Evolutionary conservation across 1,140 invertebrate genomes (phyloP), one percentile per base, ranked within the genome.

Genomic region (Pseudomyrmex pallidus): DNA sequence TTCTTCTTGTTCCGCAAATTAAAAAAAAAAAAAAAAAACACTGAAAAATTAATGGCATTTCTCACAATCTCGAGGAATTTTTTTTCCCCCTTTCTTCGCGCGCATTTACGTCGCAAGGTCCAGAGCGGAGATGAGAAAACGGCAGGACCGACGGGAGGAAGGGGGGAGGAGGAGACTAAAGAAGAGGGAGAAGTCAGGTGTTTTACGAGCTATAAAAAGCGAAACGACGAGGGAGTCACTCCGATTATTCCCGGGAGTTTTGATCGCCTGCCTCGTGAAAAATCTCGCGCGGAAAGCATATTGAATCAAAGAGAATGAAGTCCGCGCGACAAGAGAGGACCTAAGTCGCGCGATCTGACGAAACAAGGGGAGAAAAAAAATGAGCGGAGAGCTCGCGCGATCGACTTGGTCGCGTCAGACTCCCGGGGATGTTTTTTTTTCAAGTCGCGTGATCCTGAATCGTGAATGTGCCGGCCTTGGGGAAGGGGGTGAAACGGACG

Each of bases 1-100:
- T 77, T 77, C 25, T 25, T 25, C 3, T 25, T 25, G 25, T 77
- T 46, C 15, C 50, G n/a, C 15, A 46, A 77, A 68, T 68, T 80
- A 54, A 82, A 82, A 59, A 82, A 50, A 72, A 82, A 82, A 57
- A 66, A 54, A 82, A 82, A 57, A 82, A 50, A 66, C 56, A 50
- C 12, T 74, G 9, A 12, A 50, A 67, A 76, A 86, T 76, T 61
- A 57, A 64, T 57, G 52, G 50, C 44, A 35, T 20, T 48, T 59
- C 84, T 74, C 59, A 72, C 78, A 44, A 72, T 61, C 74, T 57
- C 17, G 48, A 56, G 20, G 50, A 22, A 7, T 2, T 35, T 35
- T 35, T 35, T 35, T 35, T 35, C 52, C 56, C 35, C 13, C 72
- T 72, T 54, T 54, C 48, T 35, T 35, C 35, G 35, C 5, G n/a